phyloP scores from a whole-genome alignment of 2,797 vertebrate genomes.

The Chelon labrosus region DNA sequence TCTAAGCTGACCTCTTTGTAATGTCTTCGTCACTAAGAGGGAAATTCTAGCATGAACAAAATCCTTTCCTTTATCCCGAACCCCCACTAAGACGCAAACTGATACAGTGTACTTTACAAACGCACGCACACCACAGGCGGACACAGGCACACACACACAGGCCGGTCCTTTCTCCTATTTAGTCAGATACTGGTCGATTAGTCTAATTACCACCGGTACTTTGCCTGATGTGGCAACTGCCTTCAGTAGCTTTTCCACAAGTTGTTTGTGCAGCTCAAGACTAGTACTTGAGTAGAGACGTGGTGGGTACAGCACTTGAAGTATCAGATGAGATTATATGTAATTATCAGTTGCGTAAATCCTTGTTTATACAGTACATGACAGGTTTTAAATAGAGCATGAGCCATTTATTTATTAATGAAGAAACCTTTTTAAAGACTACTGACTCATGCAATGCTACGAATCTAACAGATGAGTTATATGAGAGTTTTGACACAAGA shows the following conservation, averaged over 20 bases:
- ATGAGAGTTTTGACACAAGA: no score
- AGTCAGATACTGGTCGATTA: slow-evolving; percentile 14
- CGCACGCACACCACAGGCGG: slow-evolving; percentile 3
- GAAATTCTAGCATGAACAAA: slow-evolving; percentile 69
- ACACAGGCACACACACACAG: slow-evolving; percentile 16
- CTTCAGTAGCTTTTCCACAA: neutral
- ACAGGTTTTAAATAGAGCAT: no score
- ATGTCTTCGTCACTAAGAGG: slow-evolving; percentile 30
- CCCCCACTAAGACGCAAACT: slow-evolving; percentile 50
- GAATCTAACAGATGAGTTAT: no score
- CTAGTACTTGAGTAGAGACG: neutral
- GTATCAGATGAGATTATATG: no score
- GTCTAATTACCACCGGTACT: slow-evolving; percentile 13
- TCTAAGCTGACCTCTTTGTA: slow-evolving; percentile 54
- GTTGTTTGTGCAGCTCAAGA: neutral
- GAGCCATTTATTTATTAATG: no score
- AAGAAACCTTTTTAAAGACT: no score
- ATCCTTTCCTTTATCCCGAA: slow-evolving; percentile 53
- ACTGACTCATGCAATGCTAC: no score
- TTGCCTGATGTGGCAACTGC: neutral
- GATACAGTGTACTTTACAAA: slow-evolving; percentile 40
- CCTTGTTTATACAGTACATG: no score
- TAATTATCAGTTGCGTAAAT: no score
- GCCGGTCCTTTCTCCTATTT: neutral
- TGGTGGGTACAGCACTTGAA: no score